These are phyloP conservation scores for Hydrozoanthus tunicans DNA, from an alignment of 64 coral and sea anemone species.

Conservation along the genomic window DNA sequence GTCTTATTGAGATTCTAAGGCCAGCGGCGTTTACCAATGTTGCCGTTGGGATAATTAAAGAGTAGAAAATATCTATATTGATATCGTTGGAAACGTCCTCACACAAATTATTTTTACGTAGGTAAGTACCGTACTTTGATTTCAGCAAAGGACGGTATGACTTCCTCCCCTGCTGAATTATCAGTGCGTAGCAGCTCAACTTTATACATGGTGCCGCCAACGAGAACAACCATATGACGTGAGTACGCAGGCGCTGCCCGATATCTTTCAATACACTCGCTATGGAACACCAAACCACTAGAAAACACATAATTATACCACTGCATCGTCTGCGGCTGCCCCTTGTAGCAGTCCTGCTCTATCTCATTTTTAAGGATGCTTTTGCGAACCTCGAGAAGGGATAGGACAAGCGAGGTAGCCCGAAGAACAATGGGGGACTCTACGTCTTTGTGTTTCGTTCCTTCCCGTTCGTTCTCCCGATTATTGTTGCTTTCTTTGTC, in stretches of 20 bases:
- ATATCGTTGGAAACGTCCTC: too few species aligned
- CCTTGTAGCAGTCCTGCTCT: conserved; percentile 56
- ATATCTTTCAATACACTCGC: conserved; percentile 67
- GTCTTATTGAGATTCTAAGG: too few species aligned
- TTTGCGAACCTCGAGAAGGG: conserved; percentile 68
- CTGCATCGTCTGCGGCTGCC: conserved; percentile 67
- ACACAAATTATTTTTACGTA: background rate
- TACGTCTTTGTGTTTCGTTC: background rate
- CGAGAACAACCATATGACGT: conserved; percentile 71
- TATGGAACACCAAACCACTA: conserved; percentile 67
- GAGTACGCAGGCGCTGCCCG: conserved; percentile 52
- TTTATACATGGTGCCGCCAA: conserved; percentile 63
- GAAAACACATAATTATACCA: conserved; percentile 88
- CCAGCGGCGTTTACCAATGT: too few species aligned
- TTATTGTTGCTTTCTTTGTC: background rate
- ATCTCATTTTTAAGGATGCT: conserved; percentile 36
- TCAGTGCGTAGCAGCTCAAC: conserved; percentile 45
- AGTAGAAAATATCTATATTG: too few species aligned
- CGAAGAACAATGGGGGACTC: conserved; percentile 54
- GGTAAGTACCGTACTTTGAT: conserved; percentile 58
- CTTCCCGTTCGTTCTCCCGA: background rate
- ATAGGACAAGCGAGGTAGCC: conserved; percentile 61
- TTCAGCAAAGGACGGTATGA: conserved; percentile 55
- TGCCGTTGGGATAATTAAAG: too few species aligned
- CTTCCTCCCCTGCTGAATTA: conserved; percentile 53